Conservation (phyloP, 1,140 invertebrate species). For the Cylas formicarius region DNA sequence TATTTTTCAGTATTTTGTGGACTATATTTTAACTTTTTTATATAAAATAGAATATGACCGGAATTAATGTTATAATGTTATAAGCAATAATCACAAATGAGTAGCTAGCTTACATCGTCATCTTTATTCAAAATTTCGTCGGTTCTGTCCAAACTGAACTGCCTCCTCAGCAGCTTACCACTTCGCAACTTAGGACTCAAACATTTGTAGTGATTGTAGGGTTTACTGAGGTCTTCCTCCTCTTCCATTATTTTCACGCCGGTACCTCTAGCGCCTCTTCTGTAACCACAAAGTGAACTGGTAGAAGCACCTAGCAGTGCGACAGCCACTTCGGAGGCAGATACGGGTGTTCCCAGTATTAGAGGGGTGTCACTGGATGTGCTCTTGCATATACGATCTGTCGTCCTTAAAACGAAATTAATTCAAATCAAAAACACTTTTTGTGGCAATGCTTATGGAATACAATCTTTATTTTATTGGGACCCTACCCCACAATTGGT, state of each 20-base stretch:
- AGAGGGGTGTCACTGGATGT: slow-evolving; percentile 41
- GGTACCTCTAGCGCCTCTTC: slow-evolving; percentile 18
- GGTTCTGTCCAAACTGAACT: slow-evolving; percentile 63
- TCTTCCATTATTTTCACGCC: slow-evolving; percentile 19
- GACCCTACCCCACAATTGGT: too few species aligned
- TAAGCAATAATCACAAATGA: too few species aligned
- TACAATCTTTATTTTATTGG: too few species aligned
- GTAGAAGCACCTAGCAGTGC: slow-evolving; percentile 50
- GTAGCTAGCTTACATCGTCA: too few species aligned
- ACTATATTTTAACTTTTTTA: too few species aligned
- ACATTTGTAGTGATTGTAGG: slow-evolving; percentile 61
- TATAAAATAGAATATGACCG: too few species aligned
- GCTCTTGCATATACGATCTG: slow-evolving; percentile 43
- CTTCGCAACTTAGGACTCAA: slow-evolving; percentile 57
- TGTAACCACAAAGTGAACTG: slow-evolving; percentile 42
- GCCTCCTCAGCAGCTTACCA: slow-evolving; percentile 54
- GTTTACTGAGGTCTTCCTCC: slow-evolving; percentile 59
- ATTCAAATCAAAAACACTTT: too few species aligned
- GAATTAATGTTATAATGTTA: too few species aligned
- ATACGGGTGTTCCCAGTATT: slow-evolving; percentile 45
- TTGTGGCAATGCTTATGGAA: too few species aligned
- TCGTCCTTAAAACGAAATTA: too few species aligned
- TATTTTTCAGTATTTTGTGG: too few species aligned
- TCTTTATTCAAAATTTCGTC: slow-evolving; percentile 43
- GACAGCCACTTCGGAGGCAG: slow-evolving; percentile 48